Base-by-base conservation (phyloP, 1,140 invertebrate genomes). In the Helicoverpa armigera region DNA sequence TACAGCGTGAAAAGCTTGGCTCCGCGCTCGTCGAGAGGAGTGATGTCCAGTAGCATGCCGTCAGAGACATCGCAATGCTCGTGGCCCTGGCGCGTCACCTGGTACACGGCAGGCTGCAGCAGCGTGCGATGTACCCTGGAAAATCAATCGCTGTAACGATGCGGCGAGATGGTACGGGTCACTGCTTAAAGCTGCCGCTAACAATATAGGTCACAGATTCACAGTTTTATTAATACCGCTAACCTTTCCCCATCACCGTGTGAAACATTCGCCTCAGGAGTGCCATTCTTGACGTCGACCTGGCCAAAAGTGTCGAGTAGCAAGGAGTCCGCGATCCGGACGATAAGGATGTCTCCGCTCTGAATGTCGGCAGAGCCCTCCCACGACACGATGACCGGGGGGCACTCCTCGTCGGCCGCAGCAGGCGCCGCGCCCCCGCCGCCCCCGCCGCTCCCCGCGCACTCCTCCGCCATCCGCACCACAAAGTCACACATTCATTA, bases 21-120 rank as follows among this genome's bases (percentile, higher is more conserved):
- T 18, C 95, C 96, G 83, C 95, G 95, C 75, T 96, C 96, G 83
- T 96, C 95, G 61, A 97, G 92, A 2, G 96, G 96, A 11, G 96
- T 96, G 78, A 97, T 96, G 89, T 97, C 96, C 63, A 97, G 87
- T 4, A 96, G 91, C 84, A 96, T 96, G 35, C 96, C 96, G 79
- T 97, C 96, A 16, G 96, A 96, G 31, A 96, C 95, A 87, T 97
- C 96, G 89, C 96, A 97, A 86, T 96, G 96, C 82, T 96, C 96
- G 88, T 96, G 96, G 16, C 96, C 96, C 81, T 96, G 96, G 31
- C 96, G 93, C 48, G 96, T 96, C 83, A 96, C 96, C 90, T 96
- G 96, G 90, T 96, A 97, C 61, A 97, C 96, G 79, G 96, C 95
- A 2, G 96, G 96, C 83, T 95, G 91, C 67, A 93, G 86, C 31